Percentiles rank a stretch among this genome's conserved stretches.
phyloP scores from a whole-genome alignment of 2,888 invertebrate genomes.

The Mylabris sibirica region DNA sequence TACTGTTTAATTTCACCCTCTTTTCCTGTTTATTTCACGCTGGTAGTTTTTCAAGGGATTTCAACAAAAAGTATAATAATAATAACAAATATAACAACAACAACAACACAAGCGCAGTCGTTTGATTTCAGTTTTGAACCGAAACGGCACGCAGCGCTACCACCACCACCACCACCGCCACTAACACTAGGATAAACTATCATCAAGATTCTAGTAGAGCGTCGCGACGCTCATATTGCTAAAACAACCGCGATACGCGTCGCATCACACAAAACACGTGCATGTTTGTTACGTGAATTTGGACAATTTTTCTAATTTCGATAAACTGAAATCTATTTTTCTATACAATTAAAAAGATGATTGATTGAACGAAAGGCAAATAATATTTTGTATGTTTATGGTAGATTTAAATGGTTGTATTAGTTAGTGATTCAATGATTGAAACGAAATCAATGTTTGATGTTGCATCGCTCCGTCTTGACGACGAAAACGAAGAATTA shows the following conservation, averaged over 20 bases:
- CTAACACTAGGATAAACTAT: background rate
- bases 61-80: constrained; percentile 14
- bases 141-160: constrained; percentile 45
- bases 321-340: background rate
- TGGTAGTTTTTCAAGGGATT: background rate
- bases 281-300: constrained; percentile 18
- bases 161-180: constrained; percentile 39
- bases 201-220: constrained; percentile 36
- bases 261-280: constrained; percentile 25
- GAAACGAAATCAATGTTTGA: constrained; percentile 36
- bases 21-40: background rate
- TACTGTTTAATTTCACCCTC: background rate
- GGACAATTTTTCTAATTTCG: constrained; percentile 6
- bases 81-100: background rate
- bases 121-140: constrained; percentile 40
- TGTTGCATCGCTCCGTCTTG: constrained; percentile 29
- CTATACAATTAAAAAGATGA: background rate
- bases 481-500: constrained; percentile 39
- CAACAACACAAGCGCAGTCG: constrained; percentile 40
- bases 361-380: background rate
- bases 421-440: constrained; percentile 28
- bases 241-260: constrained; percentile 23
- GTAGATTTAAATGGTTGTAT: constrained; percentile 17
- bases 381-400: background rate
- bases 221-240: constrained; percentile 44